Base-by-base conservation (phyloP, 2,888 invertebrate species). In the Schizotus pectinicornis region DNA sequence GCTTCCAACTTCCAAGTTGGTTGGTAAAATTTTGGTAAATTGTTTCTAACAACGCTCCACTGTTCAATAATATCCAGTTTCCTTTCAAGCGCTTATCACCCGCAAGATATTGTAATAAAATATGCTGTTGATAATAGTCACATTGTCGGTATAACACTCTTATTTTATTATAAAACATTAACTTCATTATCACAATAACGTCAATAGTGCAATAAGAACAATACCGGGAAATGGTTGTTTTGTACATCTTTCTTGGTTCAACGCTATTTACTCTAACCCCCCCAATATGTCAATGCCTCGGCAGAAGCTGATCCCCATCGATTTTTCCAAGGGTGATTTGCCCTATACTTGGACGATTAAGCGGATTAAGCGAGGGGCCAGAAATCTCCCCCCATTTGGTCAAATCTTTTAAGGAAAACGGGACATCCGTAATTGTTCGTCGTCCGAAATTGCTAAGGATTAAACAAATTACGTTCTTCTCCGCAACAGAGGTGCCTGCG, bases 151-250 rank as follows among this genome's bases (percentile, higher is more conserved):
- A 48, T 34, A 54, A 49, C 49, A 43, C 49, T 32, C 56, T 47
- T 42, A 36, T 43, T 57, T 58, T 58, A 37, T 49, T 49, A 58
- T 58, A 48, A 58, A 57, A 58, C 58, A 48, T 56, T 49, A 49
- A 43, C 49, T 32, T 49, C 42, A 49, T 52, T 57, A 52, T 58
- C 48, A 42, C 13, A 46, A 51, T 47, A 53, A 54, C n/a, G 12
- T 30, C 32, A 30, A 42, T 42, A 42, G 11, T 48, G 11, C n/a
- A 12, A 43, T 43, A 9, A 43, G n/a, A 43, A 43, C 41, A 13
- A 42, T 22, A 22, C 22, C 22, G 22, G 3, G 22, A 42, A 6
- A 31, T 31, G 9, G 2, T 9, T 42, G 42, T 43, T 31, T 32
- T 12, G 12, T 31, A 45, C 5, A 5, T 3, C 3, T 22, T 22